These are phyloP conservation scores for Drosophila histrio DNA, from an alignment of 2,888 invertebrate genomes.

Conservation along the genomic window DNA sequence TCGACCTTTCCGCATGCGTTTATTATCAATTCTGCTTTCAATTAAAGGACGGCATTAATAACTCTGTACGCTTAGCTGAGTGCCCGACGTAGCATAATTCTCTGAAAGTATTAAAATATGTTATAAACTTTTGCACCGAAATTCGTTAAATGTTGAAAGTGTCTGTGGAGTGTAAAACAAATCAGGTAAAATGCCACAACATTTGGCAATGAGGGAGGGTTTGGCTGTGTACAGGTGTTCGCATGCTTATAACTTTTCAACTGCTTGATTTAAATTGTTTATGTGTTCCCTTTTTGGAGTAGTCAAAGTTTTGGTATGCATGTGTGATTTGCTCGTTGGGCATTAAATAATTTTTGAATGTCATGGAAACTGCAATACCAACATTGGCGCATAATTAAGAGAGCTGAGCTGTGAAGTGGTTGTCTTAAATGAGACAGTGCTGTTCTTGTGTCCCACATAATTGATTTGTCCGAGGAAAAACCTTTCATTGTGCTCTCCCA, in stretches of 20 bases:
- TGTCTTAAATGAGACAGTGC: conserved; percentile 31
- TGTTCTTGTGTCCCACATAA: conserved; percentile 48
- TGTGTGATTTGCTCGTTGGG: conserved; percentile 56
- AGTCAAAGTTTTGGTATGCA: conserved; percentile 48
- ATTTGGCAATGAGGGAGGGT: conserved; percentile 39
- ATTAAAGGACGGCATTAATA: conserved; percentile 19
- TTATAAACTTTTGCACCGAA: conserved; percentile 62
- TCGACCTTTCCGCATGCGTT: too few species aligned
- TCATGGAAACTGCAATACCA: conserved; percentile 60
- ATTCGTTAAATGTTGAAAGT: conserved; percentile 72
- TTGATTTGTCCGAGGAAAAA: conserved; percentile 57
- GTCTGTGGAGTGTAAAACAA: conserved; percentile 46
- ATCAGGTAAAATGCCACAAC: conserved; percentile 69
- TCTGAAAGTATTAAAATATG: conserved; percentile 62
- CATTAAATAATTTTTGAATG: conserved; percentile 69
- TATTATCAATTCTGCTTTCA: conserved; percentile 30
- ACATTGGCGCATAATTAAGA: conserved; percentile 56
- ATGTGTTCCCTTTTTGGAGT: conserved; percentile 19
- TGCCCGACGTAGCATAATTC: conserved; percentile 50
- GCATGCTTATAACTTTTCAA: conserved; percentile 72
- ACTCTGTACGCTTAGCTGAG: neutral
- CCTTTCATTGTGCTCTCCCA: conserved; percentile 17
- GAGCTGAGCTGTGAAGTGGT: conserved; percentile 17
- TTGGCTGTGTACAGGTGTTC: conserved; percentile 56
- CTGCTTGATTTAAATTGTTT: conserved; percentile 52